phyloP scores from a whole-genome alignment of 1,140 invertebrate genomes.

The Panagrolaimus sp. region DNA sequence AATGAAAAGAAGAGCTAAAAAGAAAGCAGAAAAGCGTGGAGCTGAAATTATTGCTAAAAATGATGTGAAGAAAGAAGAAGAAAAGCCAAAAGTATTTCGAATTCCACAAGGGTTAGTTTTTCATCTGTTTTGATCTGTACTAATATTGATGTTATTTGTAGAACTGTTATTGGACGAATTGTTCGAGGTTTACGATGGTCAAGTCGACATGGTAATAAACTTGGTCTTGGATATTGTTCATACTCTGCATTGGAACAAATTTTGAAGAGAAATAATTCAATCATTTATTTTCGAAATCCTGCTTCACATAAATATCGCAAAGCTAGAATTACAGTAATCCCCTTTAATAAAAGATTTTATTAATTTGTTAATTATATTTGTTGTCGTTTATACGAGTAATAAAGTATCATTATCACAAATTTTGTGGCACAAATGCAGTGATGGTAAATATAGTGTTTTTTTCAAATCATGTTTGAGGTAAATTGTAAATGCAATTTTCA shows the following conservation, averaged over 20 bases:
- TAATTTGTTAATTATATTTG: too few relatives aligned
- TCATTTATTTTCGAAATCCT: neutral
- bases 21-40: neutral
- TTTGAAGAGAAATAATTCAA: neutral
- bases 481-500: too few relatives aligned
- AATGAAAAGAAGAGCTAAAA: neutral
- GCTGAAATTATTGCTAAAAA: neutral
- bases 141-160: neutral
- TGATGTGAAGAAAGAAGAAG: too few relatives aligned
- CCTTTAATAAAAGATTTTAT: too few relatives aligned
- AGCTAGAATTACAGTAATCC: neutral
- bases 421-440: too few relatives aligned
- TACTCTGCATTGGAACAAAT: neutral
- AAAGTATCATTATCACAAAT: too few relatives aligned
- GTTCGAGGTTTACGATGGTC: neutral
- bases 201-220: neutral
- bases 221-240: neutral
- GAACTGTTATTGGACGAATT: slow-evolving; percentile 9
- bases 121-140: neutral
- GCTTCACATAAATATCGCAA: neutral
- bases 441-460: too few relatives aligned
- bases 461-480: too few relatives aligned
- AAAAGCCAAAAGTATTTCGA: neutral
- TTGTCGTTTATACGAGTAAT: too few relatives aligned
- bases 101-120: slow-evolving; percentile 6